These are phyloP conservation scores for Lasioglossum albipes DNA, from an alignment of 1,140 invertebrate genomes.

Conservation along the genomic window DNA sequence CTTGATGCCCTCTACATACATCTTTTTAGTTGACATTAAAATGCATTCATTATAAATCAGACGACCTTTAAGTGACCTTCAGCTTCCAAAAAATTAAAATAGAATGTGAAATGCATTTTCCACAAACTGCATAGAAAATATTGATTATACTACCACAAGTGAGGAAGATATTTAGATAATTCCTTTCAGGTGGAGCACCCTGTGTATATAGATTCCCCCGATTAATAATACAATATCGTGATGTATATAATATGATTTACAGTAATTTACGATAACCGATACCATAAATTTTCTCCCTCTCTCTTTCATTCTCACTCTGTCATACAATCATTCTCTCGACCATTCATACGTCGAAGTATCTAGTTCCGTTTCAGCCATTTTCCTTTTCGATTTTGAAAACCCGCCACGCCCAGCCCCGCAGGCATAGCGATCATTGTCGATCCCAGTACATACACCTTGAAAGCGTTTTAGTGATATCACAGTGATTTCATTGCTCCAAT, in stretches of 20 bases:
- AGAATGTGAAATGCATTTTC: no score
- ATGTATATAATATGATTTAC: slow-evolving; percentile 59
- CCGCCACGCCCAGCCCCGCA: slow-evolving; percentile 27
- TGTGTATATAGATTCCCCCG: slow-evolving; percentile 59
- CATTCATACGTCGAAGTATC: slow-evolving; percentile 4
- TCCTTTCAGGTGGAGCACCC: no score
- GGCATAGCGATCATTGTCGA: slow-evolving; percentile 61
- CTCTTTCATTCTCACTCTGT: slow-evolving; percentile 17
- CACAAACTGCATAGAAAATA: no score
- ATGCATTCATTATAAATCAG: no score
- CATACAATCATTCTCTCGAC: slow-evolving; percentile 10
- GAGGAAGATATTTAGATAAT: no score
- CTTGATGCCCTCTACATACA: no score
- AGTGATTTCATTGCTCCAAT: slow-evolving; percentile 81
- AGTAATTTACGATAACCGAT: slow-evolving; percentile 71
- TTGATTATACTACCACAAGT: no score
- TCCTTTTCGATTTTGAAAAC: slow-evolving; percentile 38
- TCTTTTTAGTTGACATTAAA: no score
- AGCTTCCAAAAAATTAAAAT: no score
- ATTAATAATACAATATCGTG: slow-evolving; percentile 67
- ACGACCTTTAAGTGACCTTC: no score
- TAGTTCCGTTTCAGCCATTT: slow-evolving; percentile 25
- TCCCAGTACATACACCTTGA: slow-evolving; percentile 76
- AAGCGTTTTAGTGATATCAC: slow-evolving; percentile 81
- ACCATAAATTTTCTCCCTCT: slow-evolving; percentile 62